Evolutionary conservation across 2,888 invertebrate genomes (phyloP).

Genomic region (Maniola hyperantus): DNA sequence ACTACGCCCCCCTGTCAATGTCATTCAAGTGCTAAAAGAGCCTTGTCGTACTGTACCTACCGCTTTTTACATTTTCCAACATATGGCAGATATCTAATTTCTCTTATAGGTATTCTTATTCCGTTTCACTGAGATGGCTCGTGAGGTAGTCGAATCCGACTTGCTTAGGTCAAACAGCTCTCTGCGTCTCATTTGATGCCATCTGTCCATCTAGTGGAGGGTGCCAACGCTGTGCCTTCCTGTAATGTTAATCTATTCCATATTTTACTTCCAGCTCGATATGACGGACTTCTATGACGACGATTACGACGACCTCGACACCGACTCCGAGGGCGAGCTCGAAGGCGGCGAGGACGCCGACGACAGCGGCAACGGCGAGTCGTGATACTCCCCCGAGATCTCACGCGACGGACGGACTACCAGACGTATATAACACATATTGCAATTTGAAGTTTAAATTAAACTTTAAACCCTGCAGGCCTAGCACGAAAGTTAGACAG

Average conservation of each 20-base stretch:
- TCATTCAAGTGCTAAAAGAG: too few species aligned
- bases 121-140: too few species aligned
- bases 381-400: slow-evolving; percentile 83
- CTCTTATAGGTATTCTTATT: too few species aligned
- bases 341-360: slow-evolving; percentile 90
- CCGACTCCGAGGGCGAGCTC: slow-evolving; percentile 85
- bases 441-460: slow-evolving; percentile 7
- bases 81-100: background rate
- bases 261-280: slow-evolving; percentile 83
- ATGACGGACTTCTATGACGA: slow-evolving; percentile 98
- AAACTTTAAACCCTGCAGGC: background rate
- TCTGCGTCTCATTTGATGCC: too few species aligned
- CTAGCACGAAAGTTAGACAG: background rate
- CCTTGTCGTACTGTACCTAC: too few species aligned
- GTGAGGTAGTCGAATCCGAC: too few species aligned
- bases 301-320: slow-evolving; percentile 94
- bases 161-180: too few species aligned
- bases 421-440: slow-evolving; percentile 38
- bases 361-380: slow-evolving; percentile 96
- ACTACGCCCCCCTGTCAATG: too few species aligned
- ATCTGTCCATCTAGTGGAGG: too few species aligned
- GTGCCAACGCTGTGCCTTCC: too few species aligned
- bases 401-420: slow-evolving; percentile 47
- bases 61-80: background rate
- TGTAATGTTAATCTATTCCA: slow-evolving; percentile 24